Conservation (phyloP, 2,888 invertebrate genomes). For the Aelia acuminata region DNA sequence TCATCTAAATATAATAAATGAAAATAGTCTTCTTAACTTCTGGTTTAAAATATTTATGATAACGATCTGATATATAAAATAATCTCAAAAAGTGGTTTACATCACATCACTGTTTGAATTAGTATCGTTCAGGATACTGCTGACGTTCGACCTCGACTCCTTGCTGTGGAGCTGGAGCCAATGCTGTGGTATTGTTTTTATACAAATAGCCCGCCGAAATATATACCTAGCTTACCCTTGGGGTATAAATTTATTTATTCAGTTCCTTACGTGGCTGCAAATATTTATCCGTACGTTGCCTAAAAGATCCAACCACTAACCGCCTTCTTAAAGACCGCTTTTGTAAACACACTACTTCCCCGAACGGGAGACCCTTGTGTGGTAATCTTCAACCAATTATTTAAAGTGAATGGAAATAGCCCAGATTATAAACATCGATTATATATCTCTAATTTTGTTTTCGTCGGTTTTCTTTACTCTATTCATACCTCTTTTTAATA, state of each 20-base stretch:
- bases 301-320: neutral
- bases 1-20: too few species aligned
- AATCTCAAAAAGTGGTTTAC: neutral
- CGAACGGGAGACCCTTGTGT: neutral
- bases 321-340: neutral
- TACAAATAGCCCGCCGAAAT: neutral
- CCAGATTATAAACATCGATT: neutral
- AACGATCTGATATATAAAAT: too few species aligned
- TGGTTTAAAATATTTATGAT: too few species aligned
- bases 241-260: slow-evolving; percentile 26
- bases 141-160: neutral
- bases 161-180: neutral
- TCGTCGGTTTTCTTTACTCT: neutral
- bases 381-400: slow-evolving; percentile 18
- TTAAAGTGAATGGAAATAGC: neutral
- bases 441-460: neutral
- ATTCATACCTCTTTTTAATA: neutral
- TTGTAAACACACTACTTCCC: slow-evolving; percentile 18
- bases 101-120: neutral
- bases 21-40: too few species aligned
- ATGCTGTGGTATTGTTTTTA: neutral
- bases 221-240: neutral
- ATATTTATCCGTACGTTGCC: neutral
- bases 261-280: neutral
- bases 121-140: neutral